These are phyloP conservation scores for Papilio protenor DNA, from an alignment of 2,888 invertebrate species.

Conservation along the genomic window DNA sequence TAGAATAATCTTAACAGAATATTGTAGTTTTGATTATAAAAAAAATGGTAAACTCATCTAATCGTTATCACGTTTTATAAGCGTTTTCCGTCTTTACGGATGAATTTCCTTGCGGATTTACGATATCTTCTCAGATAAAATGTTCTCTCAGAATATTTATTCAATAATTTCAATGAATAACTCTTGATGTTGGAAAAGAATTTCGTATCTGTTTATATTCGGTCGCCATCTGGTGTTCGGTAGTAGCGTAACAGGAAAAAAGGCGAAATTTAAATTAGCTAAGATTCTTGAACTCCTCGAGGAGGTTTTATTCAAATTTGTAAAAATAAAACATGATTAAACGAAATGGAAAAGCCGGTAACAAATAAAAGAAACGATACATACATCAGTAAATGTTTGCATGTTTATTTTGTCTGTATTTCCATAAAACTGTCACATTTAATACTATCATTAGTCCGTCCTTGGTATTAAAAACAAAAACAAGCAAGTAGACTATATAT, in stretches of 20 bases:
- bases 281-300: constrained; percentile 7
- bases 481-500: no score
- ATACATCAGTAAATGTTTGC: no score
- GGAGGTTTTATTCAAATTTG: background rate
- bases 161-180: constrained; percentile 26
- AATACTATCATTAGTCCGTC: no score
- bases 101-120: background rate
- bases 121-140: constrained; percentile 1
- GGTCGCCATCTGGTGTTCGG: constrained; percentile 27
- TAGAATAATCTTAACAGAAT: no score
- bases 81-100: background rate
- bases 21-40: no score
- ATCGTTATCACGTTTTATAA: background rate
- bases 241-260: constrained; percentile 7
- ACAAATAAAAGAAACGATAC: no score
- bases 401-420: no score
- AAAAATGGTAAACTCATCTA: no score
- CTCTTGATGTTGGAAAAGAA: constrained; percentile 14
- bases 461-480: no score
- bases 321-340: background rate
- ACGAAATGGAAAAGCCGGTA: background rate
- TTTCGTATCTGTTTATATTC: constrained; percentile 23
- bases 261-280: constrained; percentile 5
- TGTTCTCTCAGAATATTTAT: background rate
- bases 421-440: no score